Evolutionary conservation across 2,113 vertebrate species (phyloP), one percentile per base, ranked within the genome.

Genomic region (Lichenostomus cassidix): DNA sequence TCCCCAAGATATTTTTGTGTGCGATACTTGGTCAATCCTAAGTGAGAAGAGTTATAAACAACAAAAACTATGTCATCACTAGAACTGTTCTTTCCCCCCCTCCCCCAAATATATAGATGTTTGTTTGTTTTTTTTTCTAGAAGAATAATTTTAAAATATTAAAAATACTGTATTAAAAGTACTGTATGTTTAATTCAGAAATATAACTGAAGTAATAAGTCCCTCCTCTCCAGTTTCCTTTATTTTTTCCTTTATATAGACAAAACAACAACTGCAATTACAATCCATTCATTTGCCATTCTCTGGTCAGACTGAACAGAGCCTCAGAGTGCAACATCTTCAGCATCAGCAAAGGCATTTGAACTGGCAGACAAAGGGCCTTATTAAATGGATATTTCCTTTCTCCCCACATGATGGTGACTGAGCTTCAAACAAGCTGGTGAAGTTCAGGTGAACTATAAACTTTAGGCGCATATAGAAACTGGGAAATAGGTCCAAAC

Each of bases 1-100:
- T 95, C 55, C 68, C 92, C 59, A 60, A 79, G 87, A 73, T 85
- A 92, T 56, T 93, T 96, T 93, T 81, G 86, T 86, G 64, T 74
- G 79, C 2, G 4, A 4, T 56, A 77, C 35, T 88, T 92, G 79
- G 75, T 83, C 79, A 91, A 2, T 76, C n/a, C 56, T 44, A 77
- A n/a, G 41, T 56, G 24, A 70, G 52, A 85, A 78, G 12, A 78
- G 68, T 53, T 86, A 89, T 27, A 64, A 89, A 77, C 42, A 88
- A 76, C 25, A 60, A 47, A 92, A 83, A 55, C 39, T 39, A 39
- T 39, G 39, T 39, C 39, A 39, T 11, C 62, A 53, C 41, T n/a
- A 44, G 16, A 60, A 56, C 13, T 28, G n/a, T 7, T 65, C 15
- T 21, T 16, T 23, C 5, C 4, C 0, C 0, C 1, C 10, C 12